A percentile compares a stretch with the other conserved stretches of the same genome.
Conservation (phyloP, 2,797 vertebrate species). For the Nannoperca australis region DNA sequence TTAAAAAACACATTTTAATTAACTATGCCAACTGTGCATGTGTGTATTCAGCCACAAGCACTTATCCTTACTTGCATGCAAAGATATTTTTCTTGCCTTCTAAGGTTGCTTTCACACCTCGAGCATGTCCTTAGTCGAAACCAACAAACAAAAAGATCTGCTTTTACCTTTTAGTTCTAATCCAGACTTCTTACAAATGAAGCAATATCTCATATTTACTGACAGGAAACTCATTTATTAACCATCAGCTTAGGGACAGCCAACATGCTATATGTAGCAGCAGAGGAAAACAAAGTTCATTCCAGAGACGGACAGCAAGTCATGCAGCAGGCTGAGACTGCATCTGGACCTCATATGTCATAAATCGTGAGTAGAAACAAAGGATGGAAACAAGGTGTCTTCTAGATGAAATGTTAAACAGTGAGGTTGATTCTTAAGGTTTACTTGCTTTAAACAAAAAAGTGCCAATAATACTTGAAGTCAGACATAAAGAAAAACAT, state of each 20-base stretch:
- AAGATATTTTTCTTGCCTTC: neutral
- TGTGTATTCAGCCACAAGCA: neutral
- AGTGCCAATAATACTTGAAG: neutral
- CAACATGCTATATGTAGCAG: neutral
- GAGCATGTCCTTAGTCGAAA: neutral
- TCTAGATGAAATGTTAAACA: neutral
- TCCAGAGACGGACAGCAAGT: neutral
- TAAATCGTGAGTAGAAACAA: neutral
- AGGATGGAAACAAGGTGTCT: neutral
- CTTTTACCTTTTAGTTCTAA: neutral
- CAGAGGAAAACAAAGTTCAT: neutral
- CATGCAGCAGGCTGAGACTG: slow-evolving; percentile 4
- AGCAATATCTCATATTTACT: neutral
- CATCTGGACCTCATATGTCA: neutral
- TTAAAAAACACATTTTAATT: neutral
- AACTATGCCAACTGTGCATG: neutral
- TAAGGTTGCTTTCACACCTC: neutral
- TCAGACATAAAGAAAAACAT: neutral
- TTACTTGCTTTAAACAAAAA: neutral
- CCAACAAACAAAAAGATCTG: neutral
- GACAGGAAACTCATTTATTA: neutral
- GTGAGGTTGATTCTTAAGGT: neutral
- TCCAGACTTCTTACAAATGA: neutral
- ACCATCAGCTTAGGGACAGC: too few relatives aligned
- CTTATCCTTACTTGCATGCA: too few relatives aligned